Evolutionary conservation across 2,797 vertebrate species (phyloP), one percentile per base, ranked within the genome.

Genomic region (Kryptopterus vitreolus): DNA sequence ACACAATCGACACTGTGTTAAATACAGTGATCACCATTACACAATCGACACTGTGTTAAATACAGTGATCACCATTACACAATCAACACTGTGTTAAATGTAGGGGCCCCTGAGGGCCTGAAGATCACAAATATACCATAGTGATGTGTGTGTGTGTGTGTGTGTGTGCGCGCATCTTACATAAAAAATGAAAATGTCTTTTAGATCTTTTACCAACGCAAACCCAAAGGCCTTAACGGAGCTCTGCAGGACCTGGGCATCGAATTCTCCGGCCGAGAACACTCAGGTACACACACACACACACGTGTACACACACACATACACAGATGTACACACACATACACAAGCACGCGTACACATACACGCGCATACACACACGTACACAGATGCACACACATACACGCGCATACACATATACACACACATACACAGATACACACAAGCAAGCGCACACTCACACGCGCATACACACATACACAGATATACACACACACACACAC

Each of bases 191-290:
- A 29, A 24, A 26, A 33, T 5, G 59, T 46, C 22, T 58, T 87
- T 73, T 87, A 99, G 97, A 79, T 92, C 31, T 99, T 97, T 90
- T 99, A 99, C 81, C 92, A 90, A 15, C 92, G 96, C 85, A 98
- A 95, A 85, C 97, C 98, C 38, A 95, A 96, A 89, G 97, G 98
- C 53, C 90, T 99, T 66, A 96, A 93, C 3, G 96, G 96, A 33
- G 97, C 97, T 2, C 90, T 98, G 74, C 95, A 97, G 82, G 97
- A 99, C 88, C 87, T 99, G 3, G 97, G 98, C 65, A 95, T 98
- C 73, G 88, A 95, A 89, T 99, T 99, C 92, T 91, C 89, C 53
- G 97, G 97, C 78, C 90, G 95, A 85, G 95, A 99, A 84, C 98
- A 99, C 92, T 99, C 94, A 50, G 97, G 97, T 98, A 91, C 4